These are phyloP conservation scores for Dicranocentrus wangi DNA, from an alignment of 2,888 invertebrate species.

Conservation along the genomic window DNA sequence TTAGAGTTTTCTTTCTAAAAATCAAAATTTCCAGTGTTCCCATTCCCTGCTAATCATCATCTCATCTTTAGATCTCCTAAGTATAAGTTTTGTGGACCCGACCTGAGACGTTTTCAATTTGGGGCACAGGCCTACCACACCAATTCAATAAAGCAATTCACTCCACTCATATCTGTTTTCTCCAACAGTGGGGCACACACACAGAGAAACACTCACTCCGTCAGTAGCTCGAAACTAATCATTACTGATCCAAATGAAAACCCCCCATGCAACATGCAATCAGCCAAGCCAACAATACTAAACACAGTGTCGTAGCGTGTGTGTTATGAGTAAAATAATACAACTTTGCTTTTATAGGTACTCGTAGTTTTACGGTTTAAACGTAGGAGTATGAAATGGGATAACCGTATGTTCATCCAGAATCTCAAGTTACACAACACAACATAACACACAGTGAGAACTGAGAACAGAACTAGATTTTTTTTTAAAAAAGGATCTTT, in stretches of 20 bases:
- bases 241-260: constrained; percentile 67
- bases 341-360: no score
- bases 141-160: constrained; percentile 57
- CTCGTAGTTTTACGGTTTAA: no score
- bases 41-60: constrained; percentile 39
- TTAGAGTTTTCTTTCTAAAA: not conserved
- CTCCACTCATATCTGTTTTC: constrained; percentile 26
- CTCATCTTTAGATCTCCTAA: constrained; percentile 52
- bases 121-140: constrained; percentile 48
- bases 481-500: no score
- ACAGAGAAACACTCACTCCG: constrained; percentile 41
- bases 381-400: no score
- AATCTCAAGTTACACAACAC: no score
- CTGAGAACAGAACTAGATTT: no score
- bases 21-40: not conserved
- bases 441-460: no score
- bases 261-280: constrained; percentile 66
- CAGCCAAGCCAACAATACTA: constrained; percentile 22
- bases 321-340: no score
- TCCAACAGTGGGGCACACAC: constrained; percentile 29
- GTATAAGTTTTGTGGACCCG: constrained; percentile 47
- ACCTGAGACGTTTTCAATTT: constrained; percentile 49
- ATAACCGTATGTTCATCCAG: no score
- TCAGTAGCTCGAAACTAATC: constrained; percentile 67
- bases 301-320: no score